These are phyloP conservation scores for Megaleporinus macrocephalus DNA, from an alignment of 2,113 vertebrate species.

Conservation along the genomic window DNA sequence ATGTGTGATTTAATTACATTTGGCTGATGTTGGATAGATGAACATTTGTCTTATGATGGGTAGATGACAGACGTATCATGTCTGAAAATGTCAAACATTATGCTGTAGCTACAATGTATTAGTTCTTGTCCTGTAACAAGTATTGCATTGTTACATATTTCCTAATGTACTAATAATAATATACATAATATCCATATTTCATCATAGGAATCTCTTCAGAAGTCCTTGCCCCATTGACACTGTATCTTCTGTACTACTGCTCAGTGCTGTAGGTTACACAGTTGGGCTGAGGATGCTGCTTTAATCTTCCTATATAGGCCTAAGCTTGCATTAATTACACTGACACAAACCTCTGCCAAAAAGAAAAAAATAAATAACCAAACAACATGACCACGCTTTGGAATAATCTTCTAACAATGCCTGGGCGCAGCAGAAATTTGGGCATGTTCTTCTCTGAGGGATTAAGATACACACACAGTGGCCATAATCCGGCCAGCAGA, in stretches of 20 bases:
- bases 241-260: background rate
- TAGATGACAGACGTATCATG: no score
- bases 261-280: background rate
- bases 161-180: no score
- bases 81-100: no score
- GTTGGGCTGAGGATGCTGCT: background rate
- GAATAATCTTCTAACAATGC: constrained; percentile 13
- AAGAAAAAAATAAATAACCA: background rate
- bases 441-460: constrained; percentile 6
- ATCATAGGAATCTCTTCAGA: no score
- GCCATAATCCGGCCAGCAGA: constrained; percentile 17
- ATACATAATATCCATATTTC: no score
- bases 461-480: constrained; percentile 14
- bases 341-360: background rate
- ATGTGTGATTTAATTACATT: no score
- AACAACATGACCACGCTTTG: background rate
- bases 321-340: background rate
- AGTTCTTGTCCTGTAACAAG: no score
- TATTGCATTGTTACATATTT: no score
- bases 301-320: background rate
- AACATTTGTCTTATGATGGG: no score
- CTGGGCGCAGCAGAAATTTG: background rate
- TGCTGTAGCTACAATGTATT: no score
- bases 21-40: no score
- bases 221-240: no score